Conservation (phyloP, 2,888 invertebrate species). For the Petrolisthes manimaculis region DNA sequence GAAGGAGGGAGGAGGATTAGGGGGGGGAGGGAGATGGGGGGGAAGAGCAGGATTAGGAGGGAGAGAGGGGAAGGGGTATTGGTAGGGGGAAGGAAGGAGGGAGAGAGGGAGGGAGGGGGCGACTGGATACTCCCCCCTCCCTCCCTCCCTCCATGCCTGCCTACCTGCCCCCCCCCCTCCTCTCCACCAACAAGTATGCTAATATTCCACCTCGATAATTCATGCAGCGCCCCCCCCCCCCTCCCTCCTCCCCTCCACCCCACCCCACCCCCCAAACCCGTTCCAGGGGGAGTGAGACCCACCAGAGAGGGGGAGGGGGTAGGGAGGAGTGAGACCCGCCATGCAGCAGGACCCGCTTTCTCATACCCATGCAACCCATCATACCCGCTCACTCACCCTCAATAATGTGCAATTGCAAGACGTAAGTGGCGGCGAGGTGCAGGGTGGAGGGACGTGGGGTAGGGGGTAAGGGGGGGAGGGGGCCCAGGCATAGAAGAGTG, state of each 20-base stretch:
- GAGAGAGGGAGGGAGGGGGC: neutral
- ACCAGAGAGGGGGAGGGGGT: no score
- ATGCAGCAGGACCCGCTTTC: neutral
- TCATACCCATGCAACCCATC: slow-evolving; percentile 2
- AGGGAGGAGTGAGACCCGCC: no score
- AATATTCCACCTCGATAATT: neutral
- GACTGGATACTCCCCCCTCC: neutral
- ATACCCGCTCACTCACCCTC: neutral
- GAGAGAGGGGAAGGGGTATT: no score
- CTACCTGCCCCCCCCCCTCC: no score
- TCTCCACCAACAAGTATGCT: neutral
- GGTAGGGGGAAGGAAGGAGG: no score
- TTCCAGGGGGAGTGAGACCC: no score
- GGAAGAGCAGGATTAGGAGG: no score
- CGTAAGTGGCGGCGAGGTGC: no score
- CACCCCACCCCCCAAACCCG: neutral
- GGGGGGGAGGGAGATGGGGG: neutral
- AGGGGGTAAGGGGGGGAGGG: no score
- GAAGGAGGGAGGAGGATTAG: neutral
- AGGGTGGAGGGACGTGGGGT: no score
- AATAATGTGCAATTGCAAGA: neutral
- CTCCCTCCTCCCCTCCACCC: no score
- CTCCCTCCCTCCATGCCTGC: neutral
- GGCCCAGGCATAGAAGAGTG: no score
- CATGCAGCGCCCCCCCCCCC: neutral